Base-by-base conservation (phyloP, 2,797 vertebrate species). In the Silurus aristotelis region DNA sequence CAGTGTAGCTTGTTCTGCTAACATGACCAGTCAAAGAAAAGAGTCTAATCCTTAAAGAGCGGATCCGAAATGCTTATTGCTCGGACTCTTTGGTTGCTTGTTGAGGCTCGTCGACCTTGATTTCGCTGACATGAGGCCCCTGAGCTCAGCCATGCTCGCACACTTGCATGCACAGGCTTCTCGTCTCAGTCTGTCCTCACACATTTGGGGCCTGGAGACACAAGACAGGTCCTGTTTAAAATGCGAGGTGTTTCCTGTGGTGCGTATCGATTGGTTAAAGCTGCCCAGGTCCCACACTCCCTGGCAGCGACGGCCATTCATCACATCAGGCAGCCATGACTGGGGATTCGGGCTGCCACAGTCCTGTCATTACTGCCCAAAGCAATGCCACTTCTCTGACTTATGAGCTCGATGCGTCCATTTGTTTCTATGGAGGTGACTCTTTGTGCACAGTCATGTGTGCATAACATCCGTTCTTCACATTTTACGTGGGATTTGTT, bases 181-280 rank as follows among this genome's bases (percentile, higher is more conserved):
- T 90, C 79, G 84, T 79, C 89, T 85, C 88, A 83, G 72, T 25
- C 83, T 92, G 92, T 92, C 79, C 86, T 93, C 92, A 92, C 90
- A 80, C 90, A 87, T 93, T 89, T 88, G 90, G 91, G 87, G 89
- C 15, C 68, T 80, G 88, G 6, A 31, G 88, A 89, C 67, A 76
- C 83, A 86, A 89, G 84, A 86, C 85, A 77, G 88, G 90, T 90
- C 90, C 85, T 38, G 89, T 93, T 95, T 95, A 94, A 93, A 92
- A 95, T 95, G 94, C 94, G 89, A 92, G 91, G 89, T 93, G 92
- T 93, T 92, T 94, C 87, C 89, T 92, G 85, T 89, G 67, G 87
- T 92, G 92, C 91, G 89, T 94, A 95, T 95, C 91, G 95, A 95
- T 95, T 92, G 93, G 93, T 87, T 14, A 90, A 94, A 93, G 92